Conservation (phyloP, 2,797 vertebrate genomes). For the Delichon dasypus region DNA sequence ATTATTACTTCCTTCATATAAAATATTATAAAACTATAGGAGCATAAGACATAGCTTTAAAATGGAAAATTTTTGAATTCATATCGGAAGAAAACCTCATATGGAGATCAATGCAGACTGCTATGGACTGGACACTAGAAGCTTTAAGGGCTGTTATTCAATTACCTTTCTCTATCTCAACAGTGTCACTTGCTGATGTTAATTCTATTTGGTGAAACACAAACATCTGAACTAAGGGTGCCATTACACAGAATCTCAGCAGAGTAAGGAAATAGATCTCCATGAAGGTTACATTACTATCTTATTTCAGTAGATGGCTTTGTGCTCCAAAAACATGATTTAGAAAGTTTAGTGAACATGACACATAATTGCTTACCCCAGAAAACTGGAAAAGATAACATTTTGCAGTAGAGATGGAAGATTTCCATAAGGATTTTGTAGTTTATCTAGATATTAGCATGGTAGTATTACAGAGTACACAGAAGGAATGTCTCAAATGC, state of each 20-base stretch:
- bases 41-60: background rate
- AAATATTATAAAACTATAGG: background rate
- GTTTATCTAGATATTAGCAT: background rate
- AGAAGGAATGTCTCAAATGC: background rate
- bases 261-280: background rate
- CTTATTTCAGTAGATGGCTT: background rate
- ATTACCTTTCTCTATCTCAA: background rate
- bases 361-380: background rate
- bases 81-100: background rate
- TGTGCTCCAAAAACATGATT: background rate
- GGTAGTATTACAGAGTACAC: background rate
- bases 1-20: background rate
- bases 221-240: background rate
- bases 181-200: background rate
- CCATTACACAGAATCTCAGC: background rate
- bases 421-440: background rate
- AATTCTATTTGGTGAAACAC: background rate
- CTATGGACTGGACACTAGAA: background rate
- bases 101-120: background rate
- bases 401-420: background rate
- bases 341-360: background rate
- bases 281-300: background rate
- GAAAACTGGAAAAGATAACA: background rate
- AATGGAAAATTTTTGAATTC: background rate
- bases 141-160: background rate